Evolutionary conservation across 2,797 vertebrate genomes (phyloP), one percentile per base, ranked within the genome.

Genomic region (Cryptoblepharus egeriae): DNA sequence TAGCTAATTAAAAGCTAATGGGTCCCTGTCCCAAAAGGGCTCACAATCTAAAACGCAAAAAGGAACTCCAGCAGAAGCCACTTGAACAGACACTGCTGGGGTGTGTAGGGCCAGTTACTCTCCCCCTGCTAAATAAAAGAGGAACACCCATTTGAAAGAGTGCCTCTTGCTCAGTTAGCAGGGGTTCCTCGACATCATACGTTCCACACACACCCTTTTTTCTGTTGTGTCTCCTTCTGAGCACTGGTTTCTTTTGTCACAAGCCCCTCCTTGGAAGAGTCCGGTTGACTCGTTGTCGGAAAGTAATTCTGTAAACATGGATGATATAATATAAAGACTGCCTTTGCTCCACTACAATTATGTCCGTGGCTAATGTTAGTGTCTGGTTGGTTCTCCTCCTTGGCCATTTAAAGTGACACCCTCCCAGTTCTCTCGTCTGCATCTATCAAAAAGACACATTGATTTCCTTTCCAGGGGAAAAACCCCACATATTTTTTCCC

Each of bases 381-480:
- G 83, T 82, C 80, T 55, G 80, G 30, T 2, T 82, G 75, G 64
- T 76, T 79, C 76, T 28, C 76, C n/a, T 24, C 20, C 80, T 85
- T 81, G 88, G 65, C 91, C 64, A 71, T 89, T 92, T 94, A 92
- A 93, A 95, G 93, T 72, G 81, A 92, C 93, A 94, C 91, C 68
- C 75, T 70, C 88, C 85, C 92, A 12, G 79, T 88, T 89, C 93
- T 78, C 88, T 83, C 69, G 71, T 92, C 88, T 68, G 84, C 93
- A 95, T 96, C 94, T 93, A 95, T 96, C 95, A 96, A 93, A 92
- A 90, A 92, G 95, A 95, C 95, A 96, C 93, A 94, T 94, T 95
- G 95, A 96, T 96, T 96, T 96, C 95, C 95, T 96, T 94, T 95
- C 1, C 39, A 74, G 91, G 87, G 88, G 89, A 49, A 93, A 95